phyloP scores from a whole-genome alignment of 2,113 vertebrate genomes.

The Amia ocellicauda region DNA sequence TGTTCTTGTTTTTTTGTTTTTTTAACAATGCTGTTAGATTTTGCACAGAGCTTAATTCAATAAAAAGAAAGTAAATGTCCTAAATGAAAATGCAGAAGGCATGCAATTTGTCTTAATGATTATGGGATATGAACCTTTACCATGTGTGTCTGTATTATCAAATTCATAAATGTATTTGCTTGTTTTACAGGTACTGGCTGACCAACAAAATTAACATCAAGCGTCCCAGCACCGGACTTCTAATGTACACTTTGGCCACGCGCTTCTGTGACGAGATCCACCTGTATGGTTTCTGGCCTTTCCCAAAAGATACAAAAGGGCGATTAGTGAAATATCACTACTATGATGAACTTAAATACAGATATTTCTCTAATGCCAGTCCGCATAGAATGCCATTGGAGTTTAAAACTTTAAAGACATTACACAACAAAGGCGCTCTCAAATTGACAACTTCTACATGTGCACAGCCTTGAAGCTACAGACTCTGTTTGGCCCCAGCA shows the following conservation, averaged over 20 bases:
- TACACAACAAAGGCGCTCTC: conserved; percentile 80
- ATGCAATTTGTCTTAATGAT: not conserved
- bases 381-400: conserved; percentile 87
- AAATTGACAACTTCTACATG: conserved; percentile 83
- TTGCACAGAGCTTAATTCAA: too few relatives aligned
- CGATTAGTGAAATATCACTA: conserved; percentile 85
- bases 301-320: conserved; percentile 78
- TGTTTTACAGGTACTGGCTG: conserved; percentile 77
- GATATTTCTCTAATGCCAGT: conserved; percentile 80
- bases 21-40: too few relatives aligned
- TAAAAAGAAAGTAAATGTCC: too few relatives aligned
- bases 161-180: too few relatives aligned
- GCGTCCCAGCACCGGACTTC: conserved; percentile 81
- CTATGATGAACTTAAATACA: conserved; percentile 81
- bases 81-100: not conserved
- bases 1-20: too few relatives aligned
- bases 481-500: not conserved
- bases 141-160: too few relatives aligned
- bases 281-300: conserved; percentile 87
- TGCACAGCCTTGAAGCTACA: conserved; percentile 58
- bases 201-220: conserved; percentile 87
- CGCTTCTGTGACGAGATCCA: conserved; percentile 87
- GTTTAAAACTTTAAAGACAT: conserved; percentile 75
- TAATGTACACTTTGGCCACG: conserved; percentile 85
- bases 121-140: not conserved